Conservation (phyloP, 2,113 vertebrate genomes). For the Bufo bufo region DNA sequence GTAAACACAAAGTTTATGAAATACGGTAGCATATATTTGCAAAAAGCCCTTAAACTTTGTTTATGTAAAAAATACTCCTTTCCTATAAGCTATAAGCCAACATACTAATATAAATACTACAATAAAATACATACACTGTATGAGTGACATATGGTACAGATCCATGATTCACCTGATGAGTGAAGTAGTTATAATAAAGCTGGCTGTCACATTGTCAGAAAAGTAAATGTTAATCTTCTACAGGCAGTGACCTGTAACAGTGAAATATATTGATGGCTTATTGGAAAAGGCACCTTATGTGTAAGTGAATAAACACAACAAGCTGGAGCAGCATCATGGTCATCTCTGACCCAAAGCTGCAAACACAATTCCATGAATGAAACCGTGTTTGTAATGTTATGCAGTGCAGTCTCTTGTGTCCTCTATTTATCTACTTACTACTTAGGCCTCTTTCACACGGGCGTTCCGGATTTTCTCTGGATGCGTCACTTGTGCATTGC, state of each 20-base stretch:
- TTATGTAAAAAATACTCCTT: not conserved
- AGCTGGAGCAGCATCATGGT: constrained; percentile 13
- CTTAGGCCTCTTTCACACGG: too few species aligned
- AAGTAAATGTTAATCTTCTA: not conserved
- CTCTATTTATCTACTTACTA: not conserved
- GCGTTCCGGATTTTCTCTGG: too few species aligned
- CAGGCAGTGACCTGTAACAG: constrained; percentile 11
- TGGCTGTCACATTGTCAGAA: not conserved
- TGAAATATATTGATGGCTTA: constrained; percentile 15
- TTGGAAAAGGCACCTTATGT: constrained; percentile 3
- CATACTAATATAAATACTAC: not conserved
- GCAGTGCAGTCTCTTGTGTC: not conserved
- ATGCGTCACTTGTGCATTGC: too few species aligned
- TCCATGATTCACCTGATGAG: not conserved
- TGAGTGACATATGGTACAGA: not conserved
- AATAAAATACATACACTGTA: not conserved
- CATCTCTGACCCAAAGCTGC: constrained; percentile 36
- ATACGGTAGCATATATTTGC: too few species aligned
- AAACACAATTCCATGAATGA: constrained; percentile 39
- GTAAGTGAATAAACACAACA: constrained; percentile 26
- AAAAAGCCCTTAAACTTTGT: not conserved
- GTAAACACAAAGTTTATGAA: too few species aligned
- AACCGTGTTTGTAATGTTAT: constrained; percentile 31
- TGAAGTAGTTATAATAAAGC: not conserved
- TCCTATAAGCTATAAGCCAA: not conserved